Base-by-base conservation (phyloP, 2,113 vertebrate species). In the Strix uralensis region DNA sequence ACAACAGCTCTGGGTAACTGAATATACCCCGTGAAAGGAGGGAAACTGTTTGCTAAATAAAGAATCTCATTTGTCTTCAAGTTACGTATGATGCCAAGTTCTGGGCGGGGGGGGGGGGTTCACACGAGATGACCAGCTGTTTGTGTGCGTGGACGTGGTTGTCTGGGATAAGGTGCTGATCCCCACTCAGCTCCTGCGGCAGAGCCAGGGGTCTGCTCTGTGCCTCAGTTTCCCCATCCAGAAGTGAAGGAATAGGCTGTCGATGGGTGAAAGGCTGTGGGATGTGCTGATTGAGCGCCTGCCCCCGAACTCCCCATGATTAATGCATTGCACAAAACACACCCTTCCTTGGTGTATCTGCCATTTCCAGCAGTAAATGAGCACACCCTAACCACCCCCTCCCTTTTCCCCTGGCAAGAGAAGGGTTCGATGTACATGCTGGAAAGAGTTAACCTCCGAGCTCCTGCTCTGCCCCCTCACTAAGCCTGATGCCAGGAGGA, bases 1-100 rank as follows among this genome's bases (percentile, higher is more conserved):
- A 58, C 86, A 91, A 21, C 74, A 74, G 78, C 92, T 65, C 95
- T 49, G 94, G 81, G 95, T 92, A 97, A 94, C 84, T 85, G 83
- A 96, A 97, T 96, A 94, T 61, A 85, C 74, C 69, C 95, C 1
- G 0, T 86, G 92, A 96, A 93, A 95, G 81, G 65, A 95, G 72
- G 91, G 71, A 49, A 86, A 36, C 77, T 80, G 69, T 84, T 75
- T 47, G 82, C 78, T 88, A 57, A 95, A 95, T 93, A 94, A 95
- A 96, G 30, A 91, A 44, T 83, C 75, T 82, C 55, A 12, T 96
- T 96, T 92, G 81, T 77, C 87, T 72, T 72, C 54, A 26, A 3
- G 22, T 57, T 83, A 42, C 3, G 9, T 69, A 42, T 16, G 58
- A 74, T 75, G 73, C 57, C 0, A 10, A 49, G 71, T 52, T 75